phyloP scores from a whole-genome alignment of 2,797 vertebrate genomes.

The Melanotaenia maccullochi region DNA sequence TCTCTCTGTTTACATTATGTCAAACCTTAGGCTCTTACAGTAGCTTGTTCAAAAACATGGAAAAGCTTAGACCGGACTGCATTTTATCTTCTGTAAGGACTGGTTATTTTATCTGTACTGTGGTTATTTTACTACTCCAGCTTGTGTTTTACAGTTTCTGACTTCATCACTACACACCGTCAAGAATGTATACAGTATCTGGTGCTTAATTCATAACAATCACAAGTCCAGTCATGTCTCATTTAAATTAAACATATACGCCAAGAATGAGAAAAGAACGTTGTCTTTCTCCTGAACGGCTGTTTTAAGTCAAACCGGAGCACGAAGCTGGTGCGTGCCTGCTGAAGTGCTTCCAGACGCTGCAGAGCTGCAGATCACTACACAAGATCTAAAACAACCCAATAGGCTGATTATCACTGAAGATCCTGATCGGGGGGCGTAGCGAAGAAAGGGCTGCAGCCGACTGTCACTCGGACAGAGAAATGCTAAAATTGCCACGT shows the following conservation, averaged over 20 bases:
- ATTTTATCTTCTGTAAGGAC: constrained; percentile 40
- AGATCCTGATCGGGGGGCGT: constrained; percentile 60
- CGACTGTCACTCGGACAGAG: constrained; percentile 50
- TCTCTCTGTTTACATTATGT: constrained; percentile 42
- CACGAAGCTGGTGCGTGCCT: constrained; percentile 59
- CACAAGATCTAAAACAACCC: constrained; percentile 69
- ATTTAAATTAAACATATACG: constrained; percentile 45
- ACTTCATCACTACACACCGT: constrained; percentile 27
- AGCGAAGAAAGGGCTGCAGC: constrained; percentile 48
- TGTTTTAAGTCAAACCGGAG: constrained; percentile 54
- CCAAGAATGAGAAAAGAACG: constrained; percentile 44
- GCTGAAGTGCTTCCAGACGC: constrained; percentile 82
- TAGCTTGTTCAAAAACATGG: constrained; percentile 47
- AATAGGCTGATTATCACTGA: constrained; percentile 70
- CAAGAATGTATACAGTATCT: constrained; percentile 45
- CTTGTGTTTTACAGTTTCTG: constrained; percentile 45
- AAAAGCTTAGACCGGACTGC: constrained; percentile 41
- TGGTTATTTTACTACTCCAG: constrained; percentile 47
- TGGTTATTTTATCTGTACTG: constrained; percentile 50
- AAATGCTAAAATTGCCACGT: constrained; percentile 26
- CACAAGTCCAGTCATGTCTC: constrained; percentile 36
- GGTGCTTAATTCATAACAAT: constrained; percentile 42
- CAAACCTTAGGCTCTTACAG: constrained; percentile 51
- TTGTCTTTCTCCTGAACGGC: constrained; percentile 39
- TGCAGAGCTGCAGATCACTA: constrained; percentile 54